Base-by-base conservation (phyloP, 2,888 invertebrate genomes). In the Habrosyne pyritoides region DNA sequence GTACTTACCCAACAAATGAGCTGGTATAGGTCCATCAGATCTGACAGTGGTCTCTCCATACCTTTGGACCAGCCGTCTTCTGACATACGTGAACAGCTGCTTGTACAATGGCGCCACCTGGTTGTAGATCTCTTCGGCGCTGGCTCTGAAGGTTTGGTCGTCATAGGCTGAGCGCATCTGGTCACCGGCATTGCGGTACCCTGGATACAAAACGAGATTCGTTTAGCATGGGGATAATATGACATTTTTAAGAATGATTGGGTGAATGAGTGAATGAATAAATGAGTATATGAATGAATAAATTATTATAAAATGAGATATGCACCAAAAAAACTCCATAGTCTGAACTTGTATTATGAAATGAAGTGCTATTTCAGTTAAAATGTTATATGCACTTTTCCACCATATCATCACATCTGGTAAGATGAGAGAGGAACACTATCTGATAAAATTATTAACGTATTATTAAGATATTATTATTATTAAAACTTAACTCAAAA, bases 21-120 rank as follows among this genome's bases (percentile, higher is more conserved):
- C 96, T 0, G 98, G 98, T 54, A 98, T 94, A 0, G 97, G 97
- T 0, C 97, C 97, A 57, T 96, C 95, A 3, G 89, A 81, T 21
- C 94, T 83, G 0, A 95, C 83, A 0, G 79, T 89, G 49, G 92
- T 87, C 21, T 93, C 93, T 0, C 95, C 95, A 66, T 96, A 96
- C 47, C 93, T 79, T 53, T 94, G 91, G 7, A 94, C 88, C 21
- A 98, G 83, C 63, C 94, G 94, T 30, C 94, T 88, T 47, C 98
- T 87, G 0, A 97, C 97, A 67, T 96, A 98, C 0, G 97, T 96
- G 78, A 98, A 97, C 1, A 98, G 88, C 75, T 97, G 95, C 66
- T 96, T 95, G 83, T 98, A 98, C 0, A 98, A 84, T 0, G 97
- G 97, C 57, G 94, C 93, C 48, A 97, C 83, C 66, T 93, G 93